Conservation (phyloP, 2,888 invertebrate species). For the Caenorhabditis uteleia region DNA sequence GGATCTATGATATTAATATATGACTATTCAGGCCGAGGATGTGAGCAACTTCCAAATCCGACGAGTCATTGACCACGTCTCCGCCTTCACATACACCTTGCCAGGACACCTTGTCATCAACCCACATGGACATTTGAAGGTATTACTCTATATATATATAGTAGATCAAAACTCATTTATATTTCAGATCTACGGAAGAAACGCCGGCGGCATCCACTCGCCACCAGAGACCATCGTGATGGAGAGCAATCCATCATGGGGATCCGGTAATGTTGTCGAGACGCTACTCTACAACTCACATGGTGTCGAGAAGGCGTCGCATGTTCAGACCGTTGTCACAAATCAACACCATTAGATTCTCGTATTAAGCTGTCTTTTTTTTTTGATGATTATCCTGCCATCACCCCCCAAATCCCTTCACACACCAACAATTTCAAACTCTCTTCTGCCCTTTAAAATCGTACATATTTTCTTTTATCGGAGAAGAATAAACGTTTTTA, state of each 20-base stretch:
- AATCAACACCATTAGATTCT: neutral
- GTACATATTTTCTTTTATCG: too few species aligned
- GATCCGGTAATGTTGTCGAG: slow-evolving; percentile 59
- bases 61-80: slow-evolving; percentile 23
- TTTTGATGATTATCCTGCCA: too few species aligned
- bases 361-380: too few species aligned
- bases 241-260: slow-evolving; percentile 59
- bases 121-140: slow-evolving; percentile 26
- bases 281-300: slow-evolving; percentile 62
- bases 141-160: neutral
- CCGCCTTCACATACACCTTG: slow-evolving; percentile 32
- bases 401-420: too few species aligned
- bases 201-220: slow-evolving; percentile 52
- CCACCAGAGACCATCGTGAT: slow-evolving; percentile 59
- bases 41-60: slow-evolving; percentile 30
- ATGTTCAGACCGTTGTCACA: slow-evolving; percentile 1
- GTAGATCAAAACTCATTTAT: neutral
- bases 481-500: too few species aligned
- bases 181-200: slow-evolving; percentile 27
- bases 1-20: neutral
- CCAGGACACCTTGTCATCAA: slow-evolving; percentile 13
- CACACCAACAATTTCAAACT: too few species aligned
- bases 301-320: slow-evolving; percentile 23
- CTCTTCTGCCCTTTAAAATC: too few species aligned
- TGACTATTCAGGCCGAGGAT: slow-evolving; percentile 17